Evolutionary conservation across 2,797 vertebrate genomes (phyloP), one percentile per base, ranked within the genome.

Genomic region (Takifugu rubripes): DNA sequence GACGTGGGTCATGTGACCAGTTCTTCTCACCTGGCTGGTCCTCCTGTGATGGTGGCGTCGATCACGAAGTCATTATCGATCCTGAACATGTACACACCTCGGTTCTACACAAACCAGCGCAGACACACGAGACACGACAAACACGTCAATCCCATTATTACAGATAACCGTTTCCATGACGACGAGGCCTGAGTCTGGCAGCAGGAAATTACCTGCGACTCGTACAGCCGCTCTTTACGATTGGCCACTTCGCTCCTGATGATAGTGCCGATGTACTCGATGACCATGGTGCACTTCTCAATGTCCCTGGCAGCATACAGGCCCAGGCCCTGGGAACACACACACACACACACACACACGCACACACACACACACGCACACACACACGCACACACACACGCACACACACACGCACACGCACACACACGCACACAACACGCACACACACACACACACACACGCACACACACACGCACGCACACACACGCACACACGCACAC

Each of bases 211-310:
- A 97, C 97, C 95, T 98, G 96, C 3, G 94, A 91, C 74, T 99
- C 96, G 2, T 98, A 99, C 42, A 97, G 93, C 63, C 97, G 93
- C 91, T 99, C 96, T 43, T 95, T 97, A 31, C 96, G 90, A 89
- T 98, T 95, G 27, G 97, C 96, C 0, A 99, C 96, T 78, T 98
- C 96, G 0, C 95, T 99, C 43, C 96, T 92, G 82, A 98, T 99
- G 84, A 98, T 94, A 0, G 96, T 96, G 56, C 97, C 97, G 0
- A 98, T 99, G 71, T 99, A 99, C 64, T 99, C 97, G 5, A 99
- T 99, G 84, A 99, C 94, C 96, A 99, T 99, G 69, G 96, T 98
- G 93, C 95, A 95, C 75, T 96, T 98, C 88, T 99, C 97, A 17
- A 99, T 96, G 90, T 99, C 97, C 80, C 94, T 91, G 68, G 97